Percentiles rank a stretch among this genome's conserved stretches.
These are phyloP conservation scores for Struthidea cinerea DNA, from an alignment of 2,113 vertebrate species.

Conservation along the genomic window DNA sequence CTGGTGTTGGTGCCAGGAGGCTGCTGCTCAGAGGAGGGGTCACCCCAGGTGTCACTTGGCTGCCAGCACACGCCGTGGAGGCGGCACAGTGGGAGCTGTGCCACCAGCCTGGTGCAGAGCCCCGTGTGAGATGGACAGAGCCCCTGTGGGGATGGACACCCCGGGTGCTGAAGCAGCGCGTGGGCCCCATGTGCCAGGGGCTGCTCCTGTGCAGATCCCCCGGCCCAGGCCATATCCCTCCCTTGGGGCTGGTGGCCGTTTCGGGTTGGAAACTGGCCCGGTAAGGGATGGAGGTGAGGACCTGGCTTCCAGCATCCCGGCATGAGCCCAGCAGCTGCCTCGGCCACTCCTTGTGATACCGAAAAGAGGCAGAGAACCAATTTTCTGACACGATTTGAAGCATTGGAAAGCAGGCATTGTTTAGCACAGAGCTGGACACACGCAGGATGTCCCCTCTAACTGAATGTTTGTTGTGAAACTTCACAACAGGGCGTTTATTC, in stretches of 20 bases:
- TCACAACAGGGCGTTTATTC: background rate
- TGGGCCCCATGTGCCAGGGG: background rate
- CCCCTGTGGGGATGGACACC: rapidly evolving
- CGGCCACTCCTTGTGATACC: rapidly evolving
- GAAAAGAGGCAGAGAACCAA: background rate
- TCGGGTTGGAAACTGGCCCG: background rate
- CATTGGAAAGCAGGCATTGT: background rate
- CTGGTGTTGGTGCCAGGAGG: rapidly evolving
- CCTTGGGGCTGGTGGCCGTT: background rate
- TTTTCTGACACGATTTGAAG: background rate
- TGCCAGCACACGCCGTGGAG: rapidly evolving
- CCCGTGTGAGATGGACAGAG: background rate
- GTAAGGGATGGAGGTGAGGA: background rate
- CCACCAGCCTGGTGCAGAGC: background rate
- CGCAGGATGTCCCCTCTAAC: rapidly evolving
- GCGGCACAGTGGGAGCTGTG: background rate
- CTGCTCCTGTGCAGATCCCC: background rate
- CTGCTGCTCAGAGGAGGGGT: background rate
- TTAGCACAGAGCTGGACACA: background rate
- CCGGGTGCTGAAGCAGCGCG: rapidly evolving
- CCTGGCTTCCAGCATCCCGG: background rate
- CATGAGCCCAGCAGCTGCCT: background rate
- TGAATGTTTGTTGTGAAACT: rapidly evolving
- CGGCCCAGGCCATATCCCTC: rapidly evolving
- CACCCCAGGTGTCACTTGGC: background rate